Evolutionary conservation across 2,797 vertebrate species (phyloP).

Genomic region (Enteromius anoplus): DNA sequence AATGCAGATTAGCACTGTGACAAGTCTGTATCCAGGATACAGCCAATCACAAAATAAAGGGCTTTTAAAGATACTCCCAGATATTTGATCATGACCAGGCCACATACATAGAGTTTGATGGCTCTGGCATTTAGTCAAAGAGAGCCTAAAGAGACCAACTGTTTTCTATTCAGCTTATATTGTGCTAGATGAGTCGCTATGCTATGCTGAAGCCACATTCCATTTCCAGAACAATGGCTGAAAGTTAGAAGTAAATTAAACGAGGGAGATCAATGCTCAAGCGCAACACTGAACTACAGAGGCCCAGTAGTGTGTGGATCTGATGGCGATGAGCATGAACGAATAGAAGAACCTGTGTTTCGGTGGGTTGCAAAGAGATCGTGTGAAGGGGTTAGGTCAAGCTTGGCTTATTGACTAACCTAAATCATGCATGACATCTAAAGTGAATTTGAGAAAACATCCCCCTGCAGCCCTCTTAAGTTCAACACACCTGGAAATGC

Average conservation of each 20-base stretch:
- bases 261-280: background rate
- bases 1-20: constrained; percentile 20
- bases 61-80: constrained; percentile 21
- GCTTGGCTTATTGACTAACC: constrained; percentile 15
- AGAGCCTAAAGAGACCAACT: background rate
- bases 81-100: constrained; percentile 22
- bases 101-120: constrained; percentile 7
- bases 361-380: constrained; percentile 6
- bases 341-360: constrained; percentile 13
- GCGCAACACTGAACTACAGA: background rate
- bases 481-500: constrained; percentile 22
- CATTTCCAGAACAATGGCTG: background rate
- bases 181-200: constrained; percentile 10
- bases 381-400: background rate
- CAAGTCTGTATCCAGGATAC: constrained; percentile 30
- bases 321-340: constrained; percentile 4
- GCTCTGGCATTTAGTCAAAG: constrained; percentile 35
- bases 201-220: constrained; percentile 7
- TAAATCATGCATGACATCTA: constrained; percentile 21
- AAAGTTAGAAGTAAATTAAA: background rate
- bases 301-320: background rate
- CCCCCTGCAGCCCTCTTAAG: background rate
- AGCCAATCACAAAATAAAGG: constrained; percentile 14
- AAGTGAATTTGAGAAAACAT: background rate
- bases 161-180: background rate